phyloP scores from a whole-genome alignment of 2,888 invertebrate genomes.

The Spicauda simplicius region DNA sequence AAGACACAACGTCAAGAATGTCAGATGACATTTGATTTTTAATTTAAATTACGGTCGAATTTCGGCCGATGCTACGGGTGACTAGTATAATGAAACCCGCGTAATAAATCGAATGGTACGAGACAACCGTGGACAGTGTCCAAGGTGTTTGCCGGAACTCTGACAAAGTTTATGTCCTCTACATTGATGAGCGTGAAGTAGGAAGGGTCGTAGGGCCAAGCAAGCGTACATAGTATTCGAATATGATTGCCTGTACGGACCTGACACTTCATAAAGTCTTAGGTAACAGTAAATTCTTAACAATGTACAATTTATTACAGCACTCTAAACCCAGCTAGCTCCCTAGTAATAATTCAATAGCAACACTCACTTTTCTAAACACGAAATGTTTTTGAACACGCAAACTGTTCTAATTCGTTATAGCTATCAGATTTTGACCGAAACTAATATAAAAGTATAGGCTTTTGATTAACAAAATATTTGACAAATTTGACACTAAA shows the following conservation, averaged over 20 bases:
- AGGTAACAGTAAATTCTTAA: slow-evolving; percentile 39
- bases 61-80: too few species aligned
- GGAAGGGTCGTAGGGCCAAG: slow-evolving; percentile 54
- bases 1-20: too few species aligned
- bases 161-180: slow-evolving; percentile 69
- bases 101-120: slow-evolving; percentile 64
- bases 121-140: slow-evolving; percentile 51
- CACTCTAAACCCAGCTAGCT: slow-evolving; percentile 13
- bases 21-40: too few species aligned
- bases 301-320: slow-evolving; percentile 32
- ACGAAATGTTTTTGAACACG: slow-evolving; percentile 1
- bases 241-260: slow-evolving; percentile 40
- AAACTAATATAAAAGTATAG: background rate
- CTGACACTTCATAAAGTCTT: slow-evolving; percentile 42
- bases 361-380: slow-evolving; percentile 12
- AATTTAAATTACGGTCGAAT: too few species aligned
- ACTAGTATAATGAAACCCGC: too few species aligned
- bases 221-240: slow-evolving; percentile 26
- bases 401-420: background rate
- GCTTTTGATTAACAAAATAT: background rate
- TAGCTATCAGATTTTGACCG: background rate
- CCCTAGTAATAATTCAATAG: slow-evolving; percentile 21
- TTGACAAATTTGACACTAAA: background rate
- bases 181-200: slow-evolving; percentile 70
- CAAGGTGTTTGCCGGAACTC: slow-evolving; percentile 63